Percentiles rank a stretch among this genome's conserved stretches.
These are phyloP conservation scores for Stomatorhinus ivindoensis DNA, from an alignment of 2,113 vertebrate species.

Conservation along the genomic window DNA sequence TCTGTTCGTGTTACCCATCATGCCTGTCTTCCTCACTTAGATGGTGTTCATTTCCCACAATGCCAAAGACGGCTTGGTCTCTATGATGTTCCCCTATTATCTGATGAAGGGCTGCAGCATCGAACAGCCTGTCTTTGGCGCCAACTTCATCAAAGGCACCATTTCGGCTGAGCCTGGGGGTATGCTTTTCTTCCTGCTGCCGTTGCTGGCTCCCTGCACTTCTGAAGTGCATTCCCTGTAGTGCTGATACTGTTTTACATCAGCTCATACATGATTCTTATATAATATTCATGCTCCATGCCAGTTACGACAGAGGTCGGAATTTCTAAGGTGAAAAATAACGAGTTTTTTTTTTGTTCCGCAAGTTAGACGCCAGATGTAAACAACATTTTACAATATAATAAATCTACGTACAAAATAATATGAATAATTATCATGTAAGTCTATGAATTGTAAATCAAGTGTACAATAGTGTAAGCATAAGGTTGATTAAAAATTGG, in stretches of 20 bases:
- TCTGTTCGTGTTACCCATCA: background rate
- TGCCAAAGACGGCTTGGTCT: conserved; percentile 70
- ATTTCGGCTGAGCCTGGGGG: conserved; percentile 75
- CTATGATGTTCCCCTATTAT: conserved; percentile 91
- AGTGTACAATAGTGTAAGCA: background rate
- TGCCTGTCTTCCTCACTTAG: conserved; percentile 45
- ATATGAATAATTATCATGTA: background rate
- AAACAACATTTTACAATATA: background rate
- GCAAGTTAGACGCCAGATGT: background rate
- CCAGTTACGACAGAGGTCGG: background rate
- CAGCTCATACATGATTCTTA: background rate
- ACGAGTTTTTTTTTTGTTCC: too few relatives aligned
- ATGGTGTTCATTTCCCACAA: conserved; percentile 76
- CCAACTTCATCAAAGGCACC: conserved; percentile 86
- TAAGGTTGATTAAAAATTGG: background rate
- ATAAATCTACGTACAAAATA: background rate
- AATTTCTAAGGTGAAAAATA: background rate
- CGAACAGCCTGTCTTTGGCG: conserved; percentile 82
- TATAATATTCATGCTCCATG: background rate
- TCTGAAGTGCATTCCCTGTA: background rate
- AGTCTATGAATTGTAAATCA: background rate
- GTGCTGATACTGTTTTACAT: background rate
- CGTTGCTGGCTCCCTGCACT: background rate
- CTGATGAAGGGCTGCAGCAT: conserved; percentile 81
- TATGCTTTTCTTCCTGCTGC: conserved; percentile 30